Percentiles rank a stretch among this genome's conserved stretches.
These are phyloP conservation scores for Brachyhypopomus occidentalis DNA, from an alignment of 2,113 vertebrate genomes.

Conservation along the genomic window DNA sequence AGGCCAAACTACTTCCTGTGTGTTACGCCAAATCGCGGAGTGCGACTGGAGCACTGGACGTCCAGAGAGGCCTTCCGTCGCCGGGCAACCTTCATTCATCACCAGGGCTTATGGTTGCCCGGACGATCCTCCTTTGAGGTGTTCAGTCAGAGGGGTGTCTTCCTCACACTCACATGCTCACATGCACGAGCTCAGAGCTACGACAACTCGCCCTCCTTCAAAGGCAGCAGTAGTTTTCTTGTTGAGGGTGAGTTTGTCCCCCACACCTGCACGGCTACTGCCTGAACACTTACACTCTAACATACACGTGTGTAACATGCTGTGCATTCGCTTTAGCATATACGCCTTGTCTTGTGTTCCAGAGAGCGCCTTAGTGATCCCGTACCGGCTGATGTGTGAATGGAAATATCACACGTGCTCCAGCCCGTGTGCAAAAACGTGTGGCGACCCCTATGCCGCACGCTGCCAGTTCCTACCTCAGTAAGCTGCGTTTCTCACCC, in stretches of 20 bases:
- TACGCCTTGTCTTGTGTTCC: conserved; percentile 43
- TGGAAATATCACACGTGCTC: conserved; percentile 92
- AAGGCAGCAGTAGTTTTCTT: conserved; percentile 86
- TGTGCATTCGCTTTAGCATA: conserved; percentile 1
- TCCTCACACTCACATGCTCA: conserved; percentile 81
- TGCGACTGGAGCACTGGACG: conserved; percentile 85
- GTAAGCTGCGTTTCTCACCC: conserved; percentile 72
- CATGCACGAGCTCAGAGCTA: conserved; percentile 82
- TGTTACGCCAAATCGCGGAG: conserved; percentile 70
- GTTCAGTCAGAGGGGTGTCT: conserved; percentile 86
- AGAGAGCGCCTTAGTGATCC: conserved; percentile 89
- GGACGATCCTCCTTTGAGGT: conserved; percentile 88
- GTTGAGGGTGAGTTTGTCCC: conserved; percentile 83
- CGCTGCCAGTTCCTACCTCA: conserved; percentile 89
- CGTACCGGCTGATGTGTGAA: conserved; percentile 94
- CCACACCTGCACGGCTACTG: neutral
- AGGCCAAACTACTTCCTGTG: conserved; percentile 94
- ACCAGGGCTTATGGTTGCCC: conserved; percentile 87
- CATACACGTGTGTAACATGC: neutral
- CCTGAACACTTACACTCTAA: no score
- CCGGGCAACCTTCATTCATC: conserved; percentile 89
- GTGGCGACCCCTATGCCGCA: conserved; percentile 84
- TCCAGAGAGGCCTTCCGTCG: conserved; percentile 77
- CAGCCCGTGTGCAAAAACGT: conserved; percentile 90
- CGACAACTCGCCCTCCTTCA: conserved; percentile 85